These are phyloP conservation scores for Montipora capitata DNA, from an alignment of 92 coral and sea anemone genomes.

Conservation along the genomic window DNA sequence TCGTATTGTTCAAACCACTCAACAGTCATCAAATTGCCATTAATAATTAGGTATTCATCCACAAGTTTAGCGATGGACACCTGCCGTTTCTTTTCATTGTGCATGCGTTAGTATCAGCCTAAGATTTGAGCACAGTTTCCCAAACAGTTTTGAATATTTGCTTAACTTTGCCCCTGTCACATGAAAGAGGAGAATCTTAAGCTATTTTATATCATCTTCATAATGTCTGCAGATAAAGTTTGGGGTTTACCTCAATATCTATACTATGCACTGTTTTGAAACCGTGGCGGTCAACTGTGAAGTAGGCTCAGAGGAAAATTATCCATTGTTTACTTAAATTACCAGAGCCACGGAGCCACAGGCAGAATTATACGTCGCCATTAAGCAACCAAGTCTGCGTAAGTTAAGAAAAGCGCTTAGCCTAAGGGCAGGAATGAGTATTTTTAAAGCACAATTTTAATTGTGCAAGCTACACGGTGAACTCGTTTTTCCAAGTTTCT, in stretches of 20 bases:
- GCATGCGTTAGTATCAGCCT: background rate
- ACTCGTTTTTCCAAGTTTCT: background rate
- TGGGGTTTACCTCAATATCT: slow-evolving; percentile 29
- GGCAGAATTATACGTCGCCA: slow-evolving; percentile 19
- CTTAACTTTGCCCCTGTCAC: background rate
- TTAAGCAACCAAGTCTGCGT: background rate
- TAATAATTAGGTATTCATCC: background rate
- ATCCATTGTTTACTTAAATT: slow-evolving; percentile 23
- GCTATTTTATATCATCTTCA: background rate
- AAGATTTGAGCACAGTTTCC: slow-evolving; percentile 27
- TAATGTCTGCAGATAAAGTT: background rate
- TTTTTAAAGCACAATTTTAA: background rate
- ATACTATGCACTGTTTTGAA: background rate
- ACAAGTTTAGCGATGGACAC: background rate
- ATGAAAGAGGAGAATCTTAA: background rate
- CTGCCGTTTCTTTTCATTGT: slow-evolving; percentile 7
- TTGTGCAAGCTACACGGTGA: background rate
- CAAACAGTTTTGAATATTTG: background rate
- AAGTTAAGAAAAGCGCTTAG: background rate
- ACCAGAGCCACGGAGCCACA: slow-evolving; percentile 33
- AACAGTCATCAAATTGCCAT: background rate
- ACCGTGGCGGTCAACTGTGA: background rate
- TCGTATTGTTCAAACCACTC: slow-evolving; percentile 21
- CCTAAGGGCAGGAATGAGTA: background rate
- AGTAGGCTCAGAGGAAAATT: slow-evolving; percentile 10